Evolutionary conservation across 2,797 vertebrate species (phyloP), one percentile per base, ranked within the genome.

Genomic region (Microchirus variegatus): DNA sequence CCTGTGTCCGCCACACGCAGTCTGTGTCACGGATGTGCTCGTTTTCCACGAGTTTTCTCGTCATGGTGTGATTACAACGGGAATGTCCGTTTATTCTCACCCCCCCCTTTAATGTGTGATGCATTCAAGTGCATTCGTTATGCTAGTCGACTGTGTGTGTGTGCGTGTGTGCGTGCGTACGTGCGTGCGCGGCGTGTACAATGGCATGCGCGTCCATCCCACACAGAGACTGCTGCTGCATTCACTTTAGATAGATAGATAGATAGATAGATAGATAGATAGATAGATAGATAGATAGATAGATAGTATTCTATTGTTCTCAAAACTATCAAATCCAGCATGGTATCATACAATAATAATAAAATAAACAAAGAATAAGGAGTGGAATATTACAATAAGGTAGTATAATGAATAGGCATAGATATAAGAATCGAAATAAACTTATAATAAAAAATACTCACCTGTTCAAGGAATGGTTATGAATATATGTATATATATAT

Each of bases 131-230:
- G 69, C 17, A 9, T 48, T 60, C 61, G 51, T 78, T 62, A 14
- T 75, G 56, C n/a, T 52, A 1, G 15, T 11, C 22, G 50, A 15
- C 36, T 59, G 45, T 48, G 17, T 59, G 44, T 59, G 41, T 41
- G 11, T 14, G 18, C 12, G 19, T 58, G 37, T 61, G 59, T 51
- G 40, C 54, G 56, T 31, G 59, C 41, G 0, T n/a, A n/a, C n/a
- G n/a, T n/a, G n/a, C n/a, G n/a, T n/a, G n/a, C 57, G 56, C 47
- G 26, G 4, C 59, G 5, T 31, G 41, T 42, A 41, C 40, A 41
- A 14, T 81, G 78, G 53, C 63, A 67, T 74, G 64, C 59, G 3
- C 53, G 75, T 69, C 68, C 80, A 77, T 87, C 83, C 80, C 83
- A 86, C 84, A 36, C 18, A 36, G 49, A 26, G 31, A 7, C 49